These are phyloP conservation scores for Bradypus variegatus DNA, from an alignment of 2,797 vertebrate genomes.

Conservation along the genomic window DNA sequence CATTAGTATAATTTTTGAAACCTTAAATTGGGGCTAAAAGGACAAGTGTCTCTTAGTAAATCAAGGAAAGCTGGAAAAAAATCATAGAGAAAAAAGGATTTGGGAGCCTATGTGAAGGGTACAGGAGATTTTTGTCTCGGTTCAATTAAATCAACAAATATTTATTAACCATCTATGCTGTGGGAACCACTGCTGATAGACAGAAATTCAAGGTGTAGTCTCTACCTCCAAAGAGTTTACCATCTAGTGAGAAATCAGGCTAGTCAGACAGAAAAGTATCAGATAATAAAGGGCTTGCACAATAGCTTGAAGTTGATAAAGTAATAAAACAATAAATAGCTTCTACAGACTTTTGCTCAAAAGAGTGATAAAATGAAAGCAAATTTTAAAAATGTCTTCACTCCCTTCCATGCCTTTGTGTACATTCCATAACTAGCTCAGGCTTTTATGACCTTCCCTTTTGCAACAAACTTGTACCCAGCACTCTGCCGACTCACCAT, in stretches of 20 bases:
- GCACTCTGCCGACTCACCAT: neutral
- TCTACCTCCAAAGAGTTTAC: neutral
- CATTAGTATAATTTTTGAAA: neutral
- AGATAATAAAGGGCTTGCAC: neutral
- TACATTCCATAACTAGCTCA: neutral
- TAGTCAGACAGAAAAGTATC: constrained; percentile 4
- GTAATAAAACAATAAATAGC: neutral
- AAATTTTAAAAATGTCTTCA: neutral
- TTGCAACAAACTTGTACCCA: neutral
- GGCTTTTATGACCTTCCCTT: neutral
- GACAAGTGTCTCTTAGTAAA: neutral
- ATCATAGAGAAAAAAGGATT: neutral
- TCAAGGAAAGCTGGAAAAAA: neutral
- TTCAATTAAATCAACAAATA: neutral
- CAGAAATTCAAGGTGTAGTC: neutral
- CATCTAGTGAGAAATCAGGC: constrained; percentile 14
- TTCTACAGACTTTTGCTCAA: neutral
- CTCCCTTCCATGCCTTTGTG: neutral
- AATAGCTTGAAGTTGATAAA: neutral
- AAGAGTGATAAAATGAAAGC: neutral
- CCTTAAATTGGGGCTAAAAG: neutral
- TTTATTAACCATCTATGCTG: neutral
- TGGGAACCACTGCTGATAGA: neutral
- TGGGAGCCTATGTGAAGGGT: neutral
- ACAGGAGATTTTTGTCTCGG: neutral